Conservation (phyloP, 2,113 vertebrate species). For the Centropus unirufus region DNA sequence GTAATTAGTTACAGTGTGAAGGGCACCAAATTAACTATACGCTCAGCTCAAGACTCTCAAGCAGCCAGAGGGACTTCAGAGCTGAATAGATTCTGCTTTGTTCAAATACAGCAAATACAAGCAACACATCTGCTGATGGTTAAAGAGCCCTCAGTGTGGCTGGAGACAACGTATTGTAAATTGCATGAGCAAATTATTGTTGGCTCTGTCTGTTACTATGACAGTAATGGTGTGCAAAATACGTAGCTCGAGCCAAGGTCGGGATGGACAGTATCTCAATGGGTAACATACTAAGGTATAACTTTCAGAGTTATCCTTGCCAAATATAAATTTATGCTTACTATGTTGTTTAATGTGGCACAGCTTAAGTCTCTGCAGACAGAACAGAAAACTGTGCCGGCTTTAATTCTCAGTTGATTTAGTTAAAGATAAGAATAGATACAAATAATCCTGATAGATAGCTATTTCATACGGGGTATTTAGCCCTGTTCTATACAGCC, state of each 20-base stretch:
- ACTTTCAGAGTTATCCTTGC: background rate
- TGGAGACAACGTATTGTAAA: conserved; percentile 73
- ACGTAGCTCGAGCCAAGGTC: conserved; percentile 56
- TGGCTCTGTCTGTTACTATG: conserved; percentile 55
- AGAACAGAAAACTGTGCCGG: background rate
- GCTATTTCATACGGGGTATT: background rate
- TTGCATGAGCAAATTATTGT: conserved; percentile 72
- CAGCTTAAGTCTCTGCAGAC: conserved; percentile 11
- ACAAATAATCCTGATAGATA: background rate
- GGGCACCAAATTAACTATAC: conserved; percentile 28
- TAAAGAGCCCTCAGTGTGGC: conserved; percentile 72
- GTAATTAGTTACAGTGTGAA: conserved; percentile 40
- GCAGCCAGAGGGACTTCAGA: conserved; percentile 40
- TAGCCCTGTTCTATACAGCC: background rate
- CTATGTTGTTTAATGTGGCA: conserved; percentile 9
- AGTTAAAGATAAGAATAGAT: conserved; percentile 43
- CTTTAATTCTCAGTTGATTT: conserved; percentile 11
- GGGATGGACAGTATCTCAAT: conserved; percentile 16
- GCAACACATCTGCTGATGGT: conserved; percentile 78
- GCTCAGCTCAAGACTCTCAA: conserved; percentile 42
- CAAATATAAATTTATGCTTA: conserved; percentile 24
- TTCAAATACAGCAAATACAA: conserved; percentile 64
- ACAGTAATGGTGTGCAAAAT: conserved; percentile 69
- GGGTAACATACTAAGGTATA: background rate
- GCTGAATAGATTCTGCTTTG: conserved; percentile 67